Evolutionary conservation across 2,888 invertebrate genomes (phyloP).

Genomic region (Pammene aurita): DNA sequence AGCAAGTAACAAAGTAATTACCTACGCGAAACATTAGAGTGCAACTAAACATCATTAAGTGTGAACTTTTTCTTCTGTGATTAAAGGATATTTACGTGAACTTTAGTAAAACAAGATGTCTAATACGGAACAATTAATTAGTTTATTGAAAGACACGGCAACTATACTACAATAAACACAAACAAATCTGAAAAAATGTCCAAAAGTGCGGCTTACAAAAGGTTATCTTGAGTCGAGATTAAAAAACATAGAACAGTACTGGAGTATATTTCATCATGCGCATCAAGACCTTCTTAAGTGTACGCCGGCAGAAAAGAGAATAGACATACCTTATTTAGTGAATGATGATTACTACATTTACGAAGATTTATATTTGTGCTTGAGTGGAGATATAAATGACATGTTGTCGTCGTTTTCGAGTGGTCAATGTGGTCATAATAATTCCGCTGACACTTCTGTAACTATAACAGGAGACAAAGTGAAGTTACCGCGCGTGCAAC

Average conservation of each 20-base stretch:
- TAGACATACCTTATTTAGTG: background rate
- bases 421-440: background rate
- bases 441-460: background rate
- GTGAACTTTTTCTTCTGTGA: background rate
- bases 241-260: background rate
- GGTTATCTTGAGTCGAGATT: background rate
- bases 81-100: background rate
- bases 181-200: background rate
- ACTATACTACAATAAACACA: background rate
- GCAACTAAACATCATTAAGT: background rate
- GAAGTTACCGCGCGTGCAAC: background rate
- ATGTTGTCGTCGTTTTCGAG: background rate
- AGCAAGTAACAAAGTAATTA: background rate
- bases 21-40: background rate
- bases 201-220: background rate
- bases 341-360: background rate
- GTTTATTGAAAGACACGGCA: background rate
- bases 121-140: background rate
- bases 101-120: background rate
- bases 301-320: background rate
- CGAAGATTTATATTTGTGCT: background rate
- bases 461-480: background rate
- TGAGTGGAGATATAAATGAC: background rate
- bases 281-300: background rate
- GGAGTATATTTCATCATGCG: background rate